These are phyloP conservation scores for Cheilosia impressa DNA, from an alignment of 2,888 invertebrate species.

Conservation along the genomic window DNA sequence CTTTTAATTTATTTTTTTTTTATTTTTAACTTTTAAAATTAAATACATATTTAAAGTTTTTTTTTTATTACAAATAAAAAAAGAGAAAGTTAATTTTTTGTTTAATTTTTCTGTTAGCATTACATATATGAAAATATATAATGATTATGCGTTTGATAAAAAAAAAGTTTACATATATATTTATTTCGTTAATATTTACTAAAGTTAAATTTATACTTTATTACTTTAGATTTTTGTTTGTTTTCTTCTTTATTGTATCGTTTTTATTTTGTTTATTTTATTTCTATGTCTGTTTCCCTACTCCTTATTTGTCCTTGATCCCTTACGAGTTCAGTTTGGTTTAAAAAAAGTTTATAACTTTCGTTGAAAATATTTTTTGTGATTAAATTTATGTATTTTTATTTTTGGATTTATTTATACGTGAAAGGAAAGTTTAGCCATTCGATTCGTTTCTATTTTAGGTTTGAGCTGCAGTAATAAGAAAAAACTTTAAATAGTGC, in stretches of 20 bases:
- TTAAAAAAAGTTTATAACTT: constrained; percentile 18
- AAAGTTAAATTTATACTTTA: constrained; percentile 14
- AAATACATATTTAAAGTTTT: constrained; percentile 40
- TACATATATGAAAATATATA: constrained; percentile 73
- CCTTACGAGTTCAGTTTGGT: constrained; percentile 70
- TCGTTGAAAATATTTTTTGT: constrained; percentile 12
- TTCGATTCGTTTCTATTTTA: constrained; percentile 35
- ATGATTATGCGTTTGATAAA: constrained; percentile 72
- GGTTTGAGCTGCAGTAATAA: constrained; percentile 28
- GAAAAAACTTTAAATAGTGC: not conserved
- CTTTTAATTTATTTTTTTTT: constrained; percentile 52
- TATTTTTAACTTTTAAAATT: constrained; percentile 48
- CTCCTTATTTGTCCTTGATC: constrained; percentile 64
- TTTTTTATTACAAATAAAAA: constrained; percentile 25
- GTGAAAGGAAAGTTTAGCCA: constrained; percentile 16
- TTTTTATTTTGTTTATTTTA: constrained; percentile 23
- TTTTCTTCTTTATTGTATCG: constrained; percentile 9
- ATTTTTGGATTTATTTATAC: constrained; percentile 32
- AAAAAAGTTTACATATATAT: constrained; percentile 69
- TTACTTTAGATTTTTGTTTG: constrained; percentile 18
- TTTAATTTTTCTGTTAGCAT: constrained; percentile 62
- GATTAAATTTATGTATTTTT: constrained; percentile 18
- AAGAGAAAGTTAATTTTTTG: constrained; percentile 3
- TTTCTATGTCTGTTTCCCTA: constrained; percentile 51
- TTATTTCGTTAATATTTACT: constrained; percentile 62